phyloP scores from a whole-genome alignment of 2,113 vertebrate species.

The Microtus richardsoni region DNA sequence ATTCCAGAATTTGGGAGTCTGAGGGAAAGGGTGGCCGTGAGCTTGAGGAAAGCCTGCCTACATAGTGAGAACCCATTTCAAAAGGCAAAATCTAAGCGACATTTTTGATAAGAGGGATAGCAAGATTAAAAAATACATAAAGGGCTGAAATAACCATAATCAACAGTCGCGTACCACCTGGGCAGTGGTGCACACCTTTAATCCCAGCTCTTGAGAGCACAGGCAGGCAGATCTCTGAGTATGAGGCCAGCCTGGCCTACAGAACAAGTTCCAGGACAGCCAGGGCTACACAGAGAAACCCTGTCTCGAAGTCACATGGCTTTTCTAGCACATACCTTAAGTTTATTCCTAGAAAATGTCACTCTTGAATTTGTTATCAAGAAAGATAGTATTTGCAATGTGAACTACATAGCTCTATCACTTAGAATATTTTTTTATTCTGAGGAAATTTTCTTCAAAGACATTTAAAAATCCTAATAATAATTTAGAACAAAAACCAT shows the following conservation, averaged over 20 bases:
- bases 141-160: background rate
- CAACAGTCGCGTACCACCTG: background rate
- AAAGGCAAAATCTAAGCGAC: background rate
- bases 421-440: background rate
- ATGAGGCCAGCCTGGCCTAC: too few species aligned
- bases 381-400: background rate
- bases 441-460: slow-evolving; percentile 32
- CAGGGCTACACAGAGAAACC: background rate
- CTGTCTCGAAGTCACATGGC: background rate
- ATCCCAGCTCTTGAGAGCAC: background rate
- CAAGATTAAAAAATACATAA: slow-evolving; percentile 8
- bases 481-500: background rate
- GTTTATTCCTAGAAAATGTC: background rate
- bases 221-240: background rate
- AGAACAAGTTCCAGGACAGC: background rate
- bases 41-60: background rate
- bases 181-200: background rate
- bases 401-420: background rate
- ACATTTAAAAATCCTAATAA: slow-evolving; percentile 6
- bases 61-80: background rate
- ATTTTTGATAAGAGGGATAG: background rate
- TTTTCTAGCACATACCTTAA: background rate
- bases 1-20: background rate
- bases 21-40: background rate
- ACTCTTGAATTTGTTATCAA: background rate